Evolutionary conservation across 2,113 vertebrate genomes (phyloP).

Genomic region (Strigops habroptila): DNA sequence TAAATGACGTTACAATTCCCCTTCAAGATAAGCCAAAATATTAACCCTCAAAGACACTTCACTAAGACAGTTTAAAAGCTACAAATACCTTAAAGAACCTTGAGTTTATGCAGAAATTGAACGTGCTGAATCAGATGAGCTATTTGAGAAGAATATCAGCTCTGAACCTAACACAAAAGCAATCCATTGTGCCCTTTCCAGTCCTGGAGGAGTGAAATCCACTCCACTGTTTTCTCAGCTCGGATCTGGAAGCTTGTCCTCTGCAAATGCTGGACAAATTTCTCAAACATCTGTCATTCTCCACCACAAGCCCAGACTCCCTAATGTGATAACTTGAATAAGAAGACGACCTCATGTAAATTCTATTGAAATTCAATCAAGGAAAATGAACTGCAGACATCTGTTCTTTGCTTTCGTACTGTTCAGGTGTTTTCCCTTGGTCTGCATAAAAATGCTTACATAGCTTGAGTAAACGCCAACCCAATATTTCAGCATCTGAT

Average conservation of each 20-base stretch:
- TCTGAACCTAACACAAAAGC: neutral
- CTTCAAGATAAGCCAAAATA: neutral
- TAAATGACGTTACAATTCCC: neutral
- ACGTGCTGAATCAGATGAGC: neutral
- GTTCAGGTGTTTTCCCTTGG: conserved; percentile 44
- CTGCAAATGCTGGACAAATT: neutral
- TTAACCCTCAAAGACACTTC: neutral
- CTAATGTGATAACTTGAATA: conserved; percentile 59
- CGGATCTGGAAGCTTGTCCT: neutral
- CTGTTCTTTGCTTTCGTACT: conserved; percentile 47
- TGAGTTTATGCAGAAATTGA: neutral
- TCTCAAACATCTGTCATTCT: neutral
- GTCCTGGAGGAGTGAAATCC: neutral
- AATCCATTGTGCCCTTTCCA: neutral
- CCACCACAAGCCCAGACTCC: conserved; percentile 16
- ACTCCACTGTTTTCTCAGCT: neutral
- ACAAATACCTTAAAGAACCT: neutral
- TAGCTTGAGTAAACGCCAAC: conserved; percentile 39
- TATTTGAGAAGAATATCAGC: neutral
- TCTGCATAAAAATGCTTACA: conserved; percentile 45
- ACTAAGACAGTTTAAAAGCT: neutral
- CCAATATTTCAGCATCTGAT: conserved; percentile 35
- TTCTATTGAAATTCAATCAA: conserved; percentile 65
- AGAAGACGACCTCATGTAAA: conserved; percentile 57
- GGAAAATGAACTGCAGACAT: conserved; percentile 65